Evolutionary conservation across 2,797 vertebrate species (phyloP), one percentile per base, ranked within the genome.

Genomic region (Sarcoramphus papa): DNA sequence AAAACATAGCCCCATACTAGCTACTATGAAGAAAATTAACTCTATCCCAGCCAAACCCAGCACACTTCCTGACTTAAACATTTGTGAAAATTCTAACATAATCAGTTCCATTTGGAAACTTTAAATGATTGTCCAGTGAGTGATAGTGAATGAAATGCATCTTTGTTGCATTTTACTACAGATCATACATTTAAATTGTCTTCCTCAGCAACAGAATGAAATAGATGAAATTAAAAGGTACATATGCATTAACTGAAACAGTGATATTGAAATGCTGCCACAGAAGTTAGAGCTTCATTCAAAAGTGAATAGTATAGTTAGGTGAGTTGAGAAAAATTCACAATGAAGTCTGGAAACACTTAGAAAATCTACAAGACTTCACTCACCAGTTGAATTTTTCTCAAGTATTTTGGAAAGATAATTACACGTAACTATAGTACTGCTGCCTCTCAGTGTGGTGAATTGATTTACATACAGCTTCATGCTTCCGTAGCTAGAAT

Each of bases 71-170:
- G 35, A 83, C 15, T 51, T 60, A 14, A 87, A 90, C 7, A 41
- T 25, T 33, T 75, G 30, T 33, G 77, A 40, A 83, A 89, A 62
- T 47, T 47, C 33, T 73, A 69, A 51, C 16, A 18, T 45, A 59
- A 83, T 37, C 6, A 41, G 56, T 86, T 83, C 9, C 15, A 60
- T 89, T 75, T 43, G 14, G 50, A 48, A 35, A 53, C 45, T 77
- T 95, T 70, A 99, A 98, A 98, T 88, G 97, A 98, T 83, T 97
- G 92, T 88, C 96, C 98, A 8, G 97, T 99, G 68, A 98, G 98
- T 94, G 98, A 97, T 56, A 95, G 97, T 1, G 98, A 99, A 74
- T 98, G 98, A 75, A 98, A 98, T 95, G 97, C 95, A 23, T 98
- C 98, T 41, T 92, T 97, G 30, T 50, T 51, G 22, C 98, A 98